These are phyloP conservation scores for Semicossyphus pulcher DNA, from an alignment of 2,113 vertebrate genomes.

Conservation along the genomic window DNA sequence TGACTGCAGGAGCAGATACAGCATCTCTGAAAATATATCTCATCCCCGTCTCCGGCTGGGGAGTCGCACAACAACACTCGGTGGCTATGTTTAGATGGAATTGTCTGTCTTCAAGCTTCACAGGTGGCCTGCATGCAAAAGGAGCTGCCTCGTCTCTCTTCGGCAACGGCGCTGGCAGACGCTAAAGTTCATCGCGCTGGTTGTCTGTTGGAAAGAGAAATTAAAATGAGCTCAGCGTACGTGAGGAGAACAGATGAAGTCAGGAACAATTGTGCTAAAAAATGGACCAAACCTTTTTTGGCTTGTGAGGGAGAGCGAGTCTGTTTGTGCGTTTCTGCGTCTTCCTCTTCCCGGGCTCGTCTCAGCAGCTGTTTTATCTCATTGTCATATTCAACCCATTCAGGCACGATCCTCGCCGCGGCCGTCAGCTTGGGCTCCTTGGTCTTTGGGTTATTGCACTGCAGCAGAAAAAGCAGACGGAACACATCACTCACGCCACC, in stretches of 20 bases:
- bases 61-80: slow-evolving; percentile 42
- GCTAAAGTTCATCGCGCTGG: slow-evolving; percentile 92
- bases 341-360: slow-evolving; percentile 76
- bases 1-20: slow-evolving; percentile 47
- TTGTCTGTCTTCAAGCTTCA: slow-evolving; percentile 70
- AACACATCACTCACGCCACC: slow-evolving; percentile 51
- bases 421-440: slow-evolving; percentile 97
- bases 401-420: slow-evolving; percentile 92
- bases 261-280: not conserved
- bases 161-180: slow-evolving; percentile 43
- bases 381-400: slow-evolving; percentile 92
- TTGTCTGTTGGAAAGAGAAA: slow-evolving; percentile 69
- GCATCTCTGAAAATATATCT: slow-evolving; percentile 60
- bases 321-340: not conserved
- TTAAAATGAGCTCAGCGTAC: slow-evolving; percentile 2
- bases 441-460: slow-evolving; percentile 99
- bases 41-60: slow-evolving; percentile 39
- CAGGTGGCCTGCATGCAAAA: slow-evolving; percentile 63
- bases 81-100: slow-evolving; percentile 67
- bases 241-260: not conserved
- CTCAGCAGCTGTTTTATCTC: slow-evolving; percentile 89
- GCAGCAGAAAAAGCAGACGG: slow-evolving; percentile 51
- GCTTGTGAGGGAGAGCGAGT: slow-evolving; percentile 29
- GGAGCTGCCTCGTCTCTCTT: slow-evolving; percentile 56
- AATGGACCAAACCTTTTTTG: slow-evolving; percentile 59